Conservation (phyloP, 2,113 vertebrate genomes). For the Machaerirhynchus nigripectus region DNA sequence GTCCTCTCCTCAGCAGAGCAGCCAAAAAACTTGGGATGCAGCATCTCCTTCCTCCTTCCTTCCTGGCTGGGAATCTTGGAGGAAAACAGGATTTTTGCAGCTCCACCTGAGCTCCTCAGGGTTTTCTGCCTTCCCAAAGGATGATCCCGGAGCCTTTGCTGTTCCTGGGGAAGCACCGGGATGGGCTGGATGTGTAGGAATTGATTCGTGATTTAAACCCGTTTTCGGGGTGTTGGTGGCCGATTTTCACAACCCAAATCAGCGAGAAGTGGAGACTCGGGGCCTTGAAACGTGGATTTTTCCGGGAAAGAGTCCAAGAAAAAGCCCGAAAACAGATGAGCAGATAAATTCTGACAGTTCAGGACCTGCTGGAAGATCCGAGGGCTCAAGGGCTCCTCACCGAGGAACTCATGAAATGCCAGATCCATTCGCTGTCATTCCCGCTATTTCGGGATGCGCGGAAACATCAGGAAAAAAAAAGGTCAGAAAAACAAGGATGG, state of each 20-base stretch:
- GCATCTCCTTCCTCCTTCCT: background rate
- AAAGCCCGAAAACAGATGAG: background rate
- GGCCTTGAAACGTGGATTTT: background rate
- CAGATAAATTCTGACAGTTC: constrained; percentile 34
- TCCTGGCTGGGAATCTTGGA: background rate
- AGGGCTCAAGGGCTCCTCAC: constrained; percentile 17
- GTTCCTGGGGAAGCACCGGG: background rate
- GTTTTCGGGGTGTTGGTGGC: background rate
- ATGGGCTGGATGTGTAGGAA: background rate
- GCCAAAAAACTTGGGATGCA: background rate
- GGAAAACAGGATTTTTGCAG: fast-evolving
- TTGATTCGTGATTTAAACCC: fast-evolving
- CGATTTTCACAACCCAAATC: background rate
- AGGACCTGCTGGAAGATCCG: background rate
- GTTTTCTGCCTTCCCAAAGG: background rate
- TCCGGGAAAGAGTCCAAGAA: background rate
- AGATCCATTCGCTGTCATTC: background rate
- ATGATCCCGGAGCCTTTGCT: background rate
- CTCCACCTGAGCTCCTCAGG: background rate
- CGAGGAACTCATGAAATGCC: background rate
- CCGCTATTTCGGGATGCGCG: background rate
- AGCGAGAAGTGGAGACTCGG: background rate
- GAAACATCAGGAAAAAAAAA: background rate
- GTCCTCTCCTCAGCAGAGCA: background rate
- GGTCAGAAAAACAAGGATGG: background rate